Evolutionary conservation across 92 coral and sea anemone species (phyloP).

Genomic region (Zoanthus solanderi): DNA sequence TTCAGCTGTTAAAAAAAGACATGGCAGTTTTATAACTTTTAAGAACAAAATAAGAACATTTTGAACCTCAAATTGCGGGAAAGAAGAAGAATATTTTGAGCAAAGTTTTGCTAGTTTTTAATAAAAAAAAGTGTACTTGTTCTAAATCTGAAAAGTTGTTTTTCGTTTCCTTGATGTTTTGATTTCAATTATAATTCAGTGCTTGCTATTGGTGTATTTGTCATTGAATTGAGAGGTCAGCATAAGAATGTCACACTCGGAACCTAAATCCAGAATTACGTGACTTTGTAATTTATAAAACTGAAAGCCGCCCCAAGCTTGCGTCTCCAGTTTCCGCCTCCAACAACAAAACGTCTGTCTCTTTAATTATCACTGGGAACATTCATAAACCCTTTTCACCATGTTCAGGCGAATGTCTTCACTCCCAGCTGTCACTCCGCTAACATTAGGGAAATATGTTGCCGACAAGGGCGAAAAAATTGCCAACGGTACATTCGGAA

Average conservation of each 20-base stretch:
- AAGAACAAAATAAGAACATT: too few relatives aligned
- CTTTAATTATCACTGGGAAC: neutral
- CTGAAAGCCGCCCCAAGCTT: constrained; percentile 7
- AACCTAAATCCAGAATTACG: neutral
- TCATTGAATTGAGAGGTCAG: neutral
- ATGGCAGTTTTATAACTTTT: too few relatives aligned
- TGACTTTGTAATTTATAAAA: neutral
- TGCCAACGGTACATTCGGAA: constrained; percentile 81
- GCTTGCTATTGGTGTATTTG: too few relatives aligned
- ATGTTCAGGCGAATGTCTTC: constrained; percentile 49
- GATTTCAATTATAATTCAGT: too few relatives aligned
- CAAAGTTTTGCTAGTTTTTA: too few relatives aligned
- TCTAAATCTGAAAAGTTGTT: too few relatives aligned
- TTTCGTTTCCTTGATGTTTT: too few relatives aligned
- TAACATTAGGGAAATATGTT: constrained; percentile 34
- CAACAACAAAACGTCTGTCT: constrained; percentile 14
- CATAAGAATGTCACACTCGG: neutral
- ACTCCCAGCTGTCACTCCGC: constrained; percentile 33
- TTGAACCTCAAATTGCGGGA: too few relatives aligned
- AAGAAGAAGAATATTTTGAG: too few relatives aligned
- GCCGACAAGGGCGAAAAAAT: constrained; percentile 52
- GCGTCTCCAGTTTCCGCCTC: constrained; percentile 41
- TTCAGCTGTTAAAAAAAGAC: too few relatives aligned
- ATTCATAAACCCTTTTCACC: neutral
- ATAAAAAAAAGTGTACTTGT: too few relatives aligned